Evolutionary conservation across 1,140 invertebrate genomes (phyloP).

Genomic region (Dreissena rostriformis): DNA sequence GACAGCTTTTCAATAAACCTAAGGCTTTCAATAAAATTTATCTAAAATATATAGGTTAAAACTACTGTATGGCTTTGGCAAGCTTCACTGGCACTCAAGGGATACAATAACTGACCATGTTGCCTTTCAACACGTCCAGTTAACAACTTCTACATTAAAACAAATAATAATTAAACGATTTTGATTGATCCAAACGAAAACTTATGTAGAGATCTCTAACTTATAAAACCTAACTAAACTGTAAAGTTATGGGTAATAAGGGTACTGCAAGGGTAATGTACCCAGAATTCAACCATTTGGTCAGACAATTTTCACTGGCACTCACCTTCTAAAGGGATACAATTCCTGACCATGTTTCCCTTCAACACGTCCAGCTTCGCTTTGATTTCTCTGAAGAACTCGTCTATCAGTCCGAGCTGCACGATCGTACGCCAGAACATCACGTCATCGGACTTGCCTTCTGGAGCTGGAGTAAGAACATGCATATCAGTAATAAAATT

Average conservation of each 20-base stretch:
- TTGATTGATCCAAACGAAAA: no score
- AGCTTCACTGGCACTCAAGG: constrained; percentile 8
- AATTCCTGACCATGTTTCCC: constrained; percentile 54
- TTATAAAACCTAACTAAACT: no score
- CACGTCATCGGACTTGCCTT: constrained; percentile 48
- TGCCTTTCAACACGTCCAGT: constrained; percentile 57
- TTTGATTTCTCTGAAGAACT: constrained; percentile 66
- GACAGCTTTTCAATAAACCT: no score
- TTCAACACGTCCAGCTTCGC: constrained; percentile 55
- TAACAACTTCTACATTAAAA: no score
- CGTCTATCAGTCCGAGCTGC: constrained; percentile 66
- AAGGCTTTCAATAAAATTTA: no score
- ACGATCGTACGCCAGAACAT: constrained; percentile 68
- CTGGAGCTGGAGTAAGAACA: no score
- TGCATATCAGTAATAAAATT: no score
- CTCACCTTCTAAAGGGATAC: constrained; percentile 51
- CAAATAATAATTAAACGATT: no score
- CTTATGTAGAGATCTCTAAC: no score
- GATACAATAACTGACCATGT: constrained; percentile 56
- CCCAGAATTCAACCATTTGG: not conserved
- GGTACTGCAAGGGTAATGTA: not conserved
- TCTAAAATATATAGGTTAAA: no score
- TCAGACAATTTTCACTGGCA: not conserved
- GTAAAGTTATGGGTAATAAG: not conserved
- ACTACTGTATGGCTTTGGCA: no score